phyloP scores from a whole-genome alignment of 2,888 invertebrate species.

The Cheilosia variabilis region DNA sequence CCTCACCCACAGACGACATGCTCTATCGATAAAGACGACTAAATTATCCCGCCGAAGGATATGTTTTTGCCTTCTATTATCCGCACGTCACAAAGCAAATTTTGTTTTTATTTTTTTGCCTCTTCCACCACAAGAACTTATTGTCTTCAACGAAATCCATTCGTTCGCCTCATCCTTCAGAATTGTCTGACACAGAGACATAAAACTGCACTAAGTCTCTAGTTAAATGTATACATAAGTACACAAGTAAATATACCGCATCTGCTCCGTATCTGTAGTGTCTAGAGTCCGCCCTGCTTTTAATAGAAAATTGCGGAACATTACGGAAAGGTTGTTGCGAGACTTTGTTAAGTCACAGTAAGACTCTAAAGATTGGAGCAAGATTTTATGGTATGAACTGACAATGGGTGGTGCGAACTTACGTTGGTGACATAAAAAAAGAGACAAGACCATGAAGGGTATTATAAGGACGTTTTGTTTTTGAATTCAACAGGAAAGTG shows the following conservation, averaged over 20 bases:
- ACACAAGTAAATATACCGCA: too few relatives aligned
- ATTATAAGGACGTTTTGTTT: too few relatives aligned
- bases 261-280: neutral
- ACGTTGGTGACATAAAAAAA: too few relatives aligned
- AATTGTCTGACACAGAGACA: slow-evolving; percentile 38
- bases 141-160: slow-evolving; percentile 41
- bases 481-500: too few relatives aligned
- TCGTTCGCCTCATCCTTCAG: slow-evolving; percentile 36
- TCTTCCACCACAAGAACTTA: slow-evolving; percentile 7
- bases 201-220: slow-evolving; percentile 28
- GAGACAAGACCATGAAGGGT: too few relatives aligned
- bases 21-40: slow-evolving; percentile 72
- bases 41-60: slow-evolving; percentile 67
- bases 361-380: too few relatives aligned
- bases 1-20: slow-evolving; percentile 55
- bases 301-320: neutral
- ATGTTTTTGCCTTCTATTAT: slow-evolving; percentile 48
- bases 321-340: slow-evolving; percentile 5
- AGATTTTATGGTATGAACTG: too few relatives aligned
- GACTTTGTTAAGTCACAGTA: too few relatives aligned
- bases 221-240: slow-evolving; percentile 10
- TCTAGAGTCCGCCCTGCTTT: neutral
- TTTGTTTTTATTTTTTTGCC: slow-evolving; percentile 4
- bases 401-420: too few relatives aligned
- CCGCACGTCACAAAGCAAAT: slow-evolving; percentile 47